Percentiles rank a stretch among this genome's conserved stretches.
These are phyloP conservation scores for Elephas maximus DNA, from an alignment of 2,113 vertebrate genomes.

Conservation along the genomic window DNA sequence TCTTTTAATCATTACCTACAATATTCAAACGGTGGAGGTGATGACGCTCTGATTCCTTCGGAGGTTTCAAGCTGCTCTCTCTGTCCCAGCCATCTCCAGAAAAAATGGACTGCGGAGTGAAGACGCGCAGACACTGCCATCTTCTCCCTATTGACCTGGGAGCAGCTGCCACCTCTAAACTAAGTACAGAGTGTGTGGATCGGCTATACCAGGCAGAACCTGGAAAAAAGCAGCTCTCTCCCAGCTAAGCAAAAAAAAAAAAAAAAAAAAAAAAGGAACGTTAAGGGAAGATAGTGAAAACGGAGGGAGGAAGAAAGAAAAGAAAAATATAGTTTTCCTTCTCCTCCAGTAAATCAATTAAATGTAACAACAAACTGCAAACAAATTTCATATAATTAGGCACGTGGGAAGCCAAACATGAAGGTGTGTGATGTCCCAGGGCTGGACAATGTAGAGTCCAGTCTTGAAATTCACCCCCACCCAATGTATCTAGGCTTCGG, in stretches of 20 bases:
- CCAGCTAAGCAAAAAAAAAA: not conserved
- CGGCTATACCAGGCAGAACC: not conserved
- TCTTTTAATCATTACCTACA: not conserved
- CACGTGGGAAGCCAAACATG: not conserved
- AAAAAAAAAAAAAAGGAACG: too few relatives aligned
- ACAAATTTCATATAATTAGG: not conserved
- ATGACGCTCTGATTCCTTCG: too few relatives aligned
- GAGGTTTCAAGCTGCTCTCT: not conserved
- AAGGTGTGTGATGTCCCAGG: not conserved
- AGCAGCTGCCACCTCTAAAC: not conserved
- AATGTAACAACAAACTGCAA: not conserved
- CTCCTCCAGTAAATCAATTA: not conserved
- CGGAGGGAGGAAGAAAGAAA: not conserved
- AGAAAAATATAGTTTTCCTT: not conserved
- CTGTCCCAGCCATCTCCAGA: not conserved
- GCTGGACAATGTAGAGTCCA: not conserved
- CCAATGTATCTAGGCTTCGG: too few relatives aligned
- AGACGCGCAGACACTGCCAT: not conserved
- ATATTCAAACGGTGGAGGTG: not conserved
- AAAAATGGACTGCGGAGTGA: too few relatives aligned
- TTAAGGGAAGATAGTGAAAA: not conserved
- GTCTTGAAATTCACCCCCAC: too few relatives aligned
- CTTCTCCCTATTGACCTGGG: not conserved
- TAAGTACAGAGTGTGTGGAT: not conserved
- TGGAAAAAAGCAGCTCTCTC: not conserved